Conservation (phyloP, 2,113 vertebrate genomes). For the Nycticebus coucang region DNA sequence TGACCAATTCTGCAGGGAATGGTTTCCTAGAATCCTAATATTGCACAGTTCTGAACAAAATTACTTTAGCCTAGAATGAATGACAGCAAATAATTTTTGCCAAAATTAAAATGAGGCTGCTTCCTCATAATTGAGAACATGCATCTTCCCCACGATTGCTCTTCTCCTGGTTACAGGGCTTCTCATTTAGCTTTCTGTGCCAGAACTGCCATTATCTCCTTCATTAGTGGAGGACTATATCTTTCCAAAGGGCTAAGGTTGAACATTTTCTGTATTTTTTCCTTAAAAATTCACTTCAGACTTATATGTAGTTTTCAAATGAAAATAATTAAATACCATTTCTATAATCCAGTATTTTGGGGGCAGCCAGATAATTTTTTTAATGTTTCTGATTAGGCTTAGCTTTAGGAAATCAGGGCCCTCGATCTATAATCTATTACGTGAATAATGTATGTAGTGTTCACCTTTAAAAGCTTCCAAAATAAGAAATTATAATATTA, state of each 20-base stretch:
- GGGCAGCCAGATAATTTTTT: background rate
- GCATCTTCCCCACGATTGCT: background rate
- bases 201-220: background rate
- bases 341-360: background rate
- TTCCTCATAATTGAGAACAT: background rate
- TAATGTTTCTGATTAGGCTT: slow-evolving; percentile 35
- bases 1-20: background rate
- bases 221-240: background rate
- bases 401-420: background rate
- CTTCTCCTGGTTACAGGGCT: background rate
- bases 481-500: background rate
- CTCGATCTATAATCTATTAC: background rate
- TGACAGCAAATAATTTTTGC: slow-evolving; percentile 2
- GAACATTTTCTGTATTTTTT: slow-evolving; percentile 39
- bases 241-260: slow-evolving; percentile 51
- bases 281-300: slow-evolving; percentile 56
- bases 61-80: background rate
- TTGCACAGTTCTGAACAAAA: background rate
- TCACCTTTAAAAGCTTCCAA: slow-evolving; percentile 45
- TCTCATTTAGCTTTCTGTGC: background rate
- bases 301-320: background rate
- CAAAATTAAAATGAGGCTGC: background rate
- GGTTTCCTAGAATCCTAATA: background rate
- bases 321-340: slow-evolving; percentile 22
- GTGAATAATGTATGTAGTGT: slow-evolving; percentile 41